Conservation (phyloP, 1,140 invertebrate species). For the Apolygus lucorum region DNA sequence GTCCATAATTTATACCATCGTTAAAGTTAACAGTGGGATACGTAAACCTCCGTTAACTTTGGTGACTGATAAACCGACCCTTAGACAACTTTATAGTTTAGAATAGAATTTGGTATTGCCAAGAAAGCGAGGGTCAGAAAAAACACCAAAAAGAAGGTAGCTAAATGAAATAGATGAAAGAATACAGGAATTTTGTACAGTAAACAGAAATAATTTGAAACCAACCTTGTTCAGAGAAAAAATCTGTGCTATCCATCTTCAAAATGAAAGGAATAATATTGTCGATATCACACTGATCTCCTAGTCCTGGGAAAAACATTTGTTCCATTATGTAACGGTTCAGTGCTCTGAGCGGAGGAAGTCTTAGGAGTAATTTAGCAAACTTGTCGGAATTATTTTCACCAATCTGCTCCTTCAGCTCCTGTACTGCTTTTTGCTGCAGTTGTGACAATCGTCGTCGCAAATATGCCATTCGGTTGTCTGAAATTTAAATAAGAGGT, state of each 20-base stretch:
- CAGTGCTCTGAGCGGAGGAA: conserved; percentile 69
- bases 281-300: conserved; percentile 85
- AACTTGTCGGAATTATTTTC: conserved; percentile 48
- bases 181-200: no score
- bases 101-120: neutral
- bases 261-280: conserved; percentile 87
- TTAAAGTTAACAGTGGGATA: no score
- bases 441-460: conserved; percentile 51
- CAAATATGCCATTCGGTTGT: conserved; percentile 39
- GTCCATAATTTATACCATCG: no score
- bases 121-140: neutral
- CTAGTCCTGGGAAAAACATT: conserved; percentile 84
- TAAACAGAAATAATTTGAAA: no score
- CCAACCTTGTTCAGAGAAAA: conserved; percentile 9
- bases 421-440: conserved; percentile 64
- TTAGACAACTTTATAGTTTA: no score
- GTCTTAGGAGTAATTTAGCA: conserved; percentile 58
- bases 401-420: conserved; percentile 52
- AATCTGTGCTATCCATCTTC: conserved; percentile 55
- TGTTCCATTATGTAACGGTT: conserved; percentile 76
- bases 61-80: no score
- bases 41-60: no score
- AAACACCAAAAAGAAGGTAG: no score
- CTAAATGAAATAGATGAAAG: no score
- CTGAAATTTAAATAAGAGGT: conserved; percentile 35